Percentiles rank a stretch among this genome's conserved stretches.
phyloP scores from a whole-genome alignment of 2,113 vertebrate genomes.

The Neolamprologus sp. region DNA sequence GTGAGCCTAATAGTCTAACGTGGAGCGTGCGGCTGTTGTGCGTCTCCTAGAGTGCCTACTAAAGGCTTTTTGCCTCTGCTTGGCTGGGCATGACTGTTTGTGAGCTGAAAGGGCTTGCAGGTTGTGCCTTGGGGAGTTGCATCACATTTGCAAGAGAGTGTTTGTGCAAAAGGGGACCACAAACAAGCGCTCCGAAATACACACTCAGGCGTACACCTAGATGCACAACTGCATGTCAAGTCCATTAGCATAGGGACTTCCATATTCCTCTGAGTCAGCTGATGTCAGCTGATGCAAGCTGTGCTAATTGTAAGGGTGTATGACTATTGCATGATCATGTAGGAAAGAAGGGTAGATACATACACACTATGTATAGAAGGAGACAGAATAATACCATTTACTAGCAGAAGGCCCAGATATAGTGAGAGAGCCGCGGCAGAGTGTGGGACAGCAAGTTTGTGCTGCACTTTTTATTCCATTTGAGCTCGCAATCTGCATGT shows the following conservation, averaged over 20 bases:
- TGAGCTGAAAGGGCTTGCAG: slow-evolving; percentile 49
- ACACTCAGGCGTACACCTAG: slow-evolving; percentile 37
- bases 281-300: slow-evolving; percentile 79
- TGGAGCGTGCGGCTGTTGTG: slow-evolving; percentile 6
- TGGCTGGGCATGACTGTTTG: slow-evolving; percentile 54
- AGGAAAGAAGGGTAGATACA: not conserved
- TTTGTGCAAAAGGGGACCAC: slow-evolving; percentile 61
- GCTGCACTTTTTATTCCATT: not conserved
- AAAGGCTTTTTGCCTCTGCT: slow-evolving; percentile 28
- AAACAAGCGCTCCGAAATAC: slow-evolving; percentile 45
- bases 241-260: slow-evolving; percentile 66
- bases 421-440: not conserved
- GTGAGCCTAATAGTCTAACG: slow-evolving; percentile 21
- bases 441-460: not conserved
- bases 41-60: slow-evolving; percentile 2
- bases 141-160: slow-evolving; percentile 69
- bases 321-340: slow-evolving; percentile 20
- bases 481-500: slow-evolving; percentile 32
- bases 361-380: not conserved
- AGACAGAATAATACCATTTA: not conserved
- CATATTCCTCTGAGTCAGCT: slow-evolving; percentile 72
- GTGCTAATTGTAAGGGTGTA: slow-evolving; percentile 53
- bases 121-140: slow-evolving; percentile 65
- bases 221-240: slow-evolving; percentile 43
- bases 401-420: not conserved